phyloP scores from a whole-genome alignment of 2,888 invertebrate species.

The Cephonodes hylas region DNA sequence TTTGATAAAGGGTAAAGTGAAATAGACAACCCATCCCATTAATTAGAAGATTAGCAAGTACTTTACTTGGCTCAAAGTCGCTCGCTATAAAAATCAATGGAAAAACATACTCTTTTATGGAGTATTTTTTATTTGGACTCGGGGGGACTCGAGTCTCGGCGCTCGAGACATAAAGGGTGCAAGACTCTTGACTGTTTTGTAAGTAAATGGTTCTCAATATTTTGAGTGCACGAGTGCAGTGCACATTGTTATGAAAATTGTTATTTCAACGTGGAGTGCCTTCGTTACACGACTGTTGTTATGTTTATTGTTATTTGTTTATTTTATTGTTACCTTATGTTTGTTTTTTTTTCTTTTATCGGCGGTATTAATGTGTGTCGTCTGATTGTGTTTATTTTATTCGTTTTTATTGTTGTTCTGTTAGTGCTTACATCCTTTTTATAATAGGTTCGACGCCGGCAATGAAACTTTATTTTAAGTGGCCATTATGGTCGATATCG shows the following conservation, averaged over 20 bases:
- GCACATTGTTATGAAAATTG: constrained; percentile 9
- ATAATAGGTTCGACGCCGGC: not conserved
- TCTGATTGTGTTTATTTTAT: not conserved
- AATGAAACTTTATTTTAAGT: not conserved
- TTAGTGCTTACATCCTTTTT: not conserved
- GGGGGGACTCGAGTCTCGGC: not conserved
- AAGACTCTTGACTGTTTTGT: constrained; percentile 31
- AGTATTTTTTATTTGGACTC: constrained; percentile 1
- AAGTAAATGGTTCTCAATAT: constrained; percentile 28
- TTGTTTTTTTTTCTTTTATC: not conserved
- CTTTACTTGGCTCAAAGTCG: not conserved
- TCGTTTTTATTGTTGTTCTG: not conserved
- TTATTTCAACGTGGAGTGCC: constrained; percentile 2
- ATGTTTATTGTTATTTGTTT: constrained; percentile 7
- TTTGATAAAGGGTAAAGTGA: not conserved
- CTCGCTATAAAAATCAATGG: not conserved
- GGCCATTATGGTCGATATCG: too few relatives aligned
- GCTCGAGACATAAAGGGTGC: constrained; percentile 26
- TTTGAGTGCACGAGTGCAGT: constrained; percentile 9
- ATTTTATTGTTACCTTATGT: constrained; percentile 1
- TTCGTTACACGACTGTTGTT: not conserved
- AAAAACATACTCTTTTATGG: not conserved
- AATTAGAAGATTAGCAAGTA: not conserved
- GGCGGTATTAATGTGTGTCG: not conserved
- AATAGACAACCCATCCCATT: not conserved